Evolutionary conservation across 2,113 vertebrate genomes (phyloP).

Genomic region (Diphyllodes magnificus): DNA sequence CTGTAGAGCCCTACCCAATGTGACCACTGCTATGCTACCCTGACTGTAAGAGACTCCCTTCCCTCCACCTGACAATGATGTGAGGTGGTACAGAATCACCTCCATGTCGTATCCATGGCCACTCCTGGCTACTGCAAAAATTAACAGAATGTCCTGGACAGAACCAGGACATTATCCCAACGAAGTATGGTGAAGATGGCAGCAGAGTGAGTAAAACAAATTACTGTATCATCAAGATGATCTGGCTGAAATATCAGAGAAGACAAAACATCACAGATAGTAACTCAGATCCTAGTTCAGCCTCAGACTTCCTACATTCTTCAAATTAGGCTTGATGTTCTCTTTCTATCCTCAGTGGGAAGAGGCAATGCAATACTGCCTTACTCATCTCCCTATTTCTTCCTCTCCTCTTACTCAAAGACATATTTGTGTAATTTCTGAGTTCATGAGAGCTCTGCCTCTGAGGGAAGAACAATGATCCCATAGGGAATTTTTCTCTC

Average conservation of each 20-base stretch:
- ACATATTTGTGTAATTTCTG: not conserved
- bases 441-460: not conserved
- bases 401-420: not conserved
- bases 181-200: not conserved
- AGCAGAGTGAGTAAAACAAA: not conserved
- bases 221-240: not conserved
- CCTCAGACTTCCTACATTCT: not conserved
- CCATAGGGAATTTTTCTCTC: not conserved
- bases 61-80: not conserved
- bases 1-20: not conserved
- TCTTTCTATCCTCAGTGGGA: not conserved
- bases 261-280: not conserved
- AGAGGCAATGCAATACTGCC: not conserved
- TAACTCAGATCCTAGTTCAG: not conserved
- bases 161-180: not conserved
- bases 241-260: not conserved
- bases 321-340: not conserved
- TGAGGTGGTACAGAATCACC: not conserved
- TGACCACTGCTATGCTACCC: accelerated
- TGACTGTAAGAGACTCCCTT: not conserved
- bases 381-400: not conserved
- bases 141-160: not conserved
- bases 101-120: not conserved
- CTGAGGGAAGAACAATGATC: not conserved
- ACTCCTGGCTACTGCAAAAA: not conserved